Evolutionary conservation across 2,888 invertebrate species (phyloP), one percentile per base, ranked within the genome.

Genomic region (Euplagia quadripunctaria): DNA sequence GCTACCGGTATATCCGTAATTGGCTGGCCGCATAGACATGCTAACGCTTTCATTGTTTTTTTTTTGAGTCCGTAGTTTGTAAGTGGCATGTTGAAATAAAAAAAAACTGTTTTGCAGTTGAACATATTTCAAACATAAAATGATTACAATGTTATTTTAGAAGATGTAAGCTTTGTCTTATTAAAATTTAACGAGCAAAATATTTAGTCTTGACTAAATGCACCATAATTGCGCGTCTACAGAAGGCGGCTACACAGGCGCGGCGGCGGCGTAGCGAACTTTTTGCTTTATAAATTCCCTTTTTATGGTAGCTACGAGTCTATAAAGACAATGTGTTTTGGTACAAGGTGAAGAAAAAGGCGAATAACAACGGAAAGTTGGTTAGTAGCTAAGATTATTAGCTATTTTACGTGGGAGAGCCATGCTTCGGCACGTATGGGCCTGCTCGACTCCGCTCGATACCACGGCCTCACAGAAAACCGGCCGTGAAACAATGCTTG

Each of bases 231-330:
- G 74, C 72, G 61, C 64, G n/a, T 72, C 83, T 82, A 64, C 85
- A 87, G 74, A 86, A 81, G 85, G 86, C 78, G 71, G 68, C 75
- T 74, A 78, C 80, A 80, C 83, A 73, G 74, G 75, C 80, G 81
- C 81, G 31, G 31, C 14, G 31, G 31, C 14, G 31, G 31, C 12
- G 61, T 61, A 78, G 73, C 72, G 9, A 66, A 68, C 70, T 68
- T 68, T 80, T 85, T 88, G 89, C 89, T 86, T 78, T 80, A 75
- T 72, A 74, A 83, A 85, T 85, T 77, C 81, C 80, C 79, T 82
- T 74, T 81, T 85, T 85, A 86, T 82, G 80, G 83, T 72, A 75
- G 76, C 75, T 68, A 68, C 41, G 49, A 79, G 83, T 76, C 80
- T 67, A 73, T 77, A 63, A 68, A 67, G 64, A 69, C 31, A 51